Conservation (phyloP, 2,113 vertebrate species). For the Potamarius usumacintae region DNA sequence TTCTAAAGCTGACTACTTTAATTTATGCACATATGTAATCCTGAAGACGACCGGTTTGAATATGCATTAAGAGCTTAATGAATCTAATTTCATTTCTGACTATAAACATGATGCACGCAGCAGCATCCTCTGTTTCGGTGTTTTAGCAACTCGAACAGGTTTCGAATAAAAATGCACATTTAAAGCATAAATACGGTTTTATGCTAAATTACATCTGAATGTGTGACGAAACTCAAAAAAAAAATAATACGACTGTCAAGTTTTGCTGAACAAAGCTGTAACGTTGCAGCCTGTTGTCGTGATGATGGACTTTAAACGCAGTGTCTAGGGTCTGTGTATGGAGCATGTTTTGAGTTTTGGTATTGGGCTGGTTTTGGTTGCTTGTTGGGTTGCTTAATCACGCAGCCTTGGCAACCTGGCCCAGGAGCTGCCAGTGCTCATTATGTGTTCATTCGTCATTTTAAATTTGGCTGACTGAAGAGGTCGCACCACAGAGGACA, state of each 20-base stretch:
- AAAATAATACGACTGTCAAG: background rate
- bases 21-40: background rate
- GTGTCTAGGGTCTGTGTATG: background rate
- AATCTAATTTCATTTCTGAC: background rate
- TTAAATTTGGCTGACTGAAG: constrained; percentile 1
- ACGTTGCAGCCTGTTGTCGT: background rate
- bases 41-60: background rate
- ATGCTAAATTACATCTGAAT: too few relatives aligned
- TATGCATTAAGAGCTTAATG: background rate
- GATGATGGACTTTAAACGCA: background rate
- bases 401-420: background rate
- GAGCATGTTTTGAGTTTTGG: background rate
- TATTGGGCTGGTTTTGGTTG: background rate
- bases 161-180: background rate
- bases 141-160: background rate
- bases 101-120: background rate
- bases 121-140: background rate
- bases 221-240: background rate
- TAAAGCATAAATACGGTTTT: background rate
- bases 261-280: background rate
- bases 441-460: constrained; percentile 2
- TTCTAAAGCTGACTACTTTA: background rate
- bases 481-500: background rate
- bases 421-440: background rate
- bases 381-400: background rate